Conservation (phyloP, 2,113 vertebrate genomes). For the Pavo muticus region DNA sequence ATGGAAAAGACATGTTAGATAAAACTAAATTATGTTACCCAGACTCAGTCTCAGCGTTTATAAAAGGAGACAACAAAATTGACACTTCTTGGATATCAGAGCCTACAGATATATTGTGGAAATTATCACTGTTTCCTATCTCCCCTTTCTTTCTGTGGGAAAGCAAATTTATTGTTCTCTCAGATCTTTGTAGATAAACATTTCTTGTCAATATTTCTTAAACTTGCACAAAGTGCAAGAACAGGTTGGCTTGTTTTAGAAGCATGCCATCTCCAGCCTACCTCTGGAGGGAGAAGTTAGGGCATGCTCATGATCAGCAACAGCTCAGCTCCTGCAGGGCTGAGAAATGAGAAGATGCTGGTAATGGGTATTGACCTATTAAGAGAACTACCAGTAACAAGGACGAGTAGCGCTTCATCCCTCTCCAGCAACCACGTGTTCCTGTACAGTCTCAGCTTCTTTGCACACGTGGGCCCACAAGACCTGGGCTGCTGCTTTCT, state of each 20-base stretch:
- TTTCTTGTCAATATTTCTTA: not conserved
- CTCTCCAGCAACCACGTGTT: not conserved
- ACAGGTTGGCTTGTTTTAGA: not conserved
- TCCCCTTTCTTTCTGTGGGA: not conserved
- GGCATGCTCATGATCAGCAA: not conserved
- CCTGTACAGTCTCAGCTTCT: not conserved
- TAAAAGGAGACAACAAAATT: not conserved
- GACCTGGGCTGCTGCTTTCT: not conserved
- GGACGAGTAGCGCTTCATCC: not conserved
- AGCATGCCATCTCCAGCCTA: not conserved
- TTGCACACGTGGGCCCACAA: not conserved
- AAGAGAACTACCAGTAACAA: not conserved
- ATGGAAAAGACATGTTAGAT: conserved; percentile 8
- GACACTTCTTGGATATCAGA: not conserved
- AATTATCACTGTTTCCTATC: not conserved
- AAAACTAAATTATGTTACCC: conserved; percentile 1
- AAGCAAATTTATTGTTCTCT: rapidly evolving
- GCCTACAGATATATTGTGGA: not conserved
- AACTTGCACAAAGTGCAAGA: not conserved
- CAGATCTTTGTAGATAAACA: rapidly evolving
- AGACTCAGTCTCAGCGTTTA: not conserved
- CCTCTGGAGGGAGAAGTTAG: not conserved
- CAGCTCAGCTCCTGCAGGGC: not conserved
- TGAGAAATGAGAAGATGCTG: not conserved
- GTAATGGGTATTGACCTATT: not conserved